Evolutionary conservation across 2,888 invertebrate genomes (phyloP).

Genomic region (Copidosoma aretas): DNA sequence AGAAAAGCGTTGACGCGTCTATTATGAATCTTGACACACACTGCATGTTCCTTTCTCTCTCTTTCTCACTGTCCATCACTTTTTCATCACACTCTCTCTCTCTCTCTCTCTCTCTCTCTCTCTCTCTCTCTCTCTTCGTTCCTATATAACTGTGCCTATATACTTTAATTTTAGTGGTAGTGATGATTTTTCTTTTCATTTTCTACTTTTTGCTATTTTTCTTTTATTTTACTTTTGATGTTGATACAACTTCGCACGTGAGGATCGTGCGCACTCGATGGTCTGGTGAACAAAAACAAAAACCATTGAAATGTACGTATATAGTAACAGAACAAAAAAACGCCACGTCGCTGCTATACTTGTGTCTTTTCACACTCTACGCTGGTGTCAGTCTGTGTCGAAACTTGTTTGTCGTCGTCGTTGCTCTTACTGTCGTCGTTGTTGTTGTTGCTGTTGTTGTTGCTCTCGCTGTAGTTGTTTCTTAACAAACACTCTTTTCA

Average conservation of each 20-base stretch:
- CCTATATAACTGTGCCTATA: background rate
- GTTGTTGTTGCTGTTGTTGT: conserved; percentile 29
- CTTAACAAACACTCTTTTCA: conserved; percentile 5
- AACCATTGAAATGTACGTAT: conserved; percentile 15
- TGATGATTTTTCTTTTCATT: too few species aligned
- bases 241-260: conserved; percentile 6
- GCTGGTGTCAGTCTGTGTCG: background rate
- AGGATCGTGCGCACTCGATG: conserved; percentile 4
- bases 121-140: conserved; percentile 5
- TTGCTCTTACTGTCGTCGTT: conserved; percentile 29
- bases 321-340: conserved; percentile 41
- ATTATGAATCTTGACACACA: conserved; percentile 38
- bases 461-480: conserved; percentile 23
- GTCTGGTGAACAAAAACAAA: conserved; percentile 11
- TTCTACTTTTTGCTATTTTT: too few species aligned
- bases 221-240: too few species aligned
- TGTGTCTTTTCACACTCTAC: conserved; percentile 51
- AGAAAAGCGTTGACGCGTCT: conserved; percentile 40
- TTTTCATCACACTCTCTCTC: conserved; percentile 4
- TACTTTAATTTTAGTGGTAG: background rate
- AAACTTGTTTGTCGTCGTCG: conserved; percentile 22
- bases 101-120: conserved; percentile 15
- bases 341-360: conserved; percentile 53
- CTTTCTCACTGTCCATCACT: conserved; percentile 26
- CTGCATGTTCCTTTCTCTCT: conserved; percentile 44